These are phyloP conservation scores for Eulemur mongoz DNA, from an alignment of 2,797 vertebrate species.

Conservation along the genomic window DNA sequence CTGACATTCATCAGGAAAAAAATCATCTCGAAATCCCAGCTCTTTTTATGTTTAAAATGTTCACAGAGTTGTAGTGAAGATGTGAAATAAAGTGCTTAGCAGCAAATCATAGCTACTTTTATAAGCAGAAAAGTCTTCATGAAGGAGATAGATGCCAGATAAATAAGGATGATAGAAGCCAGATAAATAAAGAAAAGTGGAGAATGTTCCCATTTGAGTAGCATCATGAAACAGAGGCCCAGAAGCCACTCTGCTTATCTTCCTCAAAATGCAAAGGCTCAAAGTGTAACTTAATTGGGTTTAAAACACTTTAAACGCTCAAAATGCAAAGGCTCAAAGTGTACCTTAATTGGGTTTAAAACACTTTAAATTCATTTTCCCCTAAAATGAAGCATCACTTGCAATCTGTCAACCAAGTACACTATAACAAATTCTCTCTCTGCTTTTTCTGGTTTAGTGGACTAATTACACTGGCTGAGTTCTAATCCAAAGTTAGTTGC, in stretches of 20 bases:
- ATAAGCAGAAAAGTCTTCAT: neutral
- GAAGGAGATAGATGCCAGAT: too few species aligned
- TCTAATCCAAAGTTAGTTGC: neutral
- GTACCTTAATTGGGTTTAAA: neutral
- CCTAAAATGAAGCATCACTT: neutral
- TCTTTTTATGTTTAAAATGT: neutral
- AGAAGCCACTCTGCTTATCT: neutral
- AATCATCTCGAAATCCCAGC: neutral
- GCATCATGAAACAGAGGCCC: neutral
- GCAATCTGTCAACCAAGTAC: neutral
- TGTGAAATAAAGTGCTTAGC: neutral
- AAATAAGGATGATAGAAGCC: neutral
- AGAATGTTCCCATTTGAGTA: neutral
- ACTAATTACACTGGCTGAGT: constrained; percentile 7
- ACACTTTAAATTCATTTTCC: neutral
- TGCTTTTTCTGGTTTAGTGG: neutral
- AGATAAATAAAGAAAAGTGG: neutral
- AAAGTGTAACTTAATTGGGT: neutral
- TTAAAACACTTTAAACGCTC: constrained; percentile 2
- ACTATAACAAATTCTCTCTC: constrained; percentile 43
- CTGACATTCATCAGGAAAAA: neutral
- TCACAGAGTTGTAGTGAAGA: neutral
- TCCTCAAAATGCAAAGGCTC: neutral
- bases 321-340: neutral
- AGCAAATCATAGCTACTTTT: neutral